Evolutionary conservation across 2,888 invertebrate genomes (phyloP), one percentile per base, ranked within the genome.

Genomic region (Octodonta nipae): DNA sequence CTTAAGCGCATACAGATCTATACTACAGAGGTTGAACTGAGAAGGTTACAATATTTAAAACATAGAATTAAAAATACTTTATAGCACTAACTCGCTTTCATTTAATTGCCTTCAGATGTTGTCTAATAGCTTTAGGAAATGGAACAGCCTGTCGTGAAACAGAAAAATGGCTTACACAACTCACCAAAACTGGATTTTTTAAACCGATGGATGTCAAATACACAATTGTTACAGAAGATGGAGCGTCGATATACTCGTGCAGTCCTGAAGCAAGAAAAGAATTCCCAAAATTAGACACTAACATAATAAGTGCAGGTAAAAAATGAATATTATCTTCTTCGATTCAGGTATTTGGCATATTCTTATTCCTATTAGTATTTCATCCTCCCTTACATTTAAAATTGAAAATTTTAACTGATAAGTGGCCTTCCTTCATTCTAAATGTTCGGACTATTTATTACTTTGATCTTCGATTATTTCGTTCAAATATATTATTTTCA

Each of bases 191-290:
- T 1, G 61, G 66, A 2, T 55, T 61, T 32, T 71, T 88, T 41
- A 65, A 68, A 36, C 63, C 66, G 5, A 56, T 72, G 5, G 63
- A 71, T 38, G 67, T 82, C 4, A 72, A 73, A 2, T 79, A 79
- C 45, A 78, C 86, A 28, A 87, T 92, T 43, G 84, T 92, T 0
- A 82, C 80, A 32, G 93, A 93, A 61, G 75, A 80, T 51, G 93
- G 93, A 0, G 88, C 89, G 0, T 92, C 91, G 1, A 80, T 91
- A 48, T 93, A 93, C 60, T 91, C 91, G 7, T 81, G 88, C 36
- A 81, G 88, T 43, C 68, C 76, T 27, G 77, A 83, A 55, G 93
- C 91, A 0, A 73, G 75, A 44, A 75, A 77, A 60, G 93, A 93
- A 61, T 81, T 92, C 54, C 82, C 86, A 1, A 63, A 75, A 30